Evolutionary conservation across 2,888 invertebrate species (phyloP), one percentile per base, ranked within the genome.

Genomic region (Ochropleura leucogaster): DNA sequence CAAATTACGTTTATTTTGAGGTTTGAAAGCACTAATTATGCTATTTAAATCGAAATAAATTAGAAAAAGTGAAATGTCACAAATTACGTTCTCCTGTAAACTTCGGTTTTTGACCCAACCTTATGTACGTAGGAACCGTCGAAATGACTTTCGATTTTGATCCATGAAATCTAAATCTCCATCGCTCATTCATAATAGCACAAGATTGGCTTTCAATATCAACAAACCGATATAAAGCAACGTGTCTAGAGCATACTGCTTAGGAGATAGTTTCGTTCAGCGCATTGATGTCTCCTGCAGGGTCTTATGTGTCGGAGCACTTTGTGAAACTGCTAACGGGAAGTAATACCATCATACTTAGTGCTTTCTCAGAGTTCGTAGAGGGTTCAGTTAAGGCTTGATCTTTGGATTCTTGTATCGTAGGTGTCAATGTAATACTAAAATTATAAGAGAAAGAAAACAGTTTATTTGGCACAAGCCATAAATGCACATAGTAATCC

Each of bases 201-300:
- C 49, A 49, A 67, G 9, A 74, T 66, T 77, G n/a, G 16, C 9
- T 18, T 16, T 49, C 77, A 20, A 49, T 5, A 57, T 12, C 20
- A 68, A 18, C 20, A 49, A 18, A 9, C 40, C 1, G 59, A 18
- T 14, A 20, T 67, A 8, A 5, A 57, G 57, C 10, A 40, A 18
- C n/a, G 3, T 12, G 18, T 60, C 51, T 53, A 40, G 9, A 53
- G 20, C 59, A 77, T 30, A 49, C 20, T 44, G 46, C 4, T 6
- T 1, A 10, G 18, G 4, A 16, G 40, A 59, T 59, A 20, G 20
- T 14, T 30, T 46, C 8, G 4, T 20, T 51, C 18, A 68, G 9
- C 9, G 5, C 20, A 16, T n/a, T 60, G 20, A 68, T 51, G 59
- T 20, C 20, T 44, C 30, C 12, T 57, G 16, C 55, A 57, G 44